Evolutionary conservation across 2,113 vertebrate genomes (phyloP), one percentile per base, ranked within the genome.

Genomic region (Hemibagrus wyckioides): DNA sequence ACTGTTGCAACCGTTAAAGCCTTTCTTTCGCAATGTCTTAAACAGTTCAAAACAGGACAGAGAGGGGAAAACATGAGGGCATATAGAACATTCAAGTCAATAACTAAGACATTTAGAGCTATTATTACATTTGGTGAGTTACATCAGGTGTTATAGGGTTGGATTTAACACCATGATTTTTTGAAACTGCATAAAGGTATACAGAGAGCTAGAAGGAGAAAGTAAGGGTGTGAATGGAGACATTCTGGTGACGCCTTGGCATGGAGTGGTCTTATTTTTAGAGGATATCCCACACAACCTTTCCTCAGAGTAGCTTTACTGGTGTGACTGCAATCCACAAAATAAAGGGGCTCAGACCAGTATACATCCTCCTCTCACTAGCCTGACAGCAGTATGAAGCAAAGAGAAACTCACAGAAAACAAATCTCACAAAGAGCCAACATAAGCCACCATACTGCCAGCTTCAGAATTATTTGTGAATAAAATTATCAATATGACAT

Each of bases 1-100:
- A 94, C 98, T 99, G 97, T 99, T 98, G 94, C 98, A 99, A 95
- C 98, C 98, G 41, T 98, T 99, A 97, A 99, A 99, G 92, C 97
- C 97, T 95, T 99, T 99, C 97, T 99, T 99, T 96, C 97, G 96
- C 95, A 99, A 97, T 0, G 98, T 99, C 98, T 99, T 91, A 83
- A 81, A 86, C 30, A 63, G 84, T 91, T 87, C 28, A 90, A 91
- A 81, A 89, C 85, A 87, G 93, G 83, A 96, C 95, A 93, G 92
- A 92, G 94, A 95, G 69, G 69, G 93, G 9, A 91, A 91, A 89
- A 91, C 88, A 92, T 89, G 91, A 89, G 89, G 86, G 91, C 87
- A 90, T 84, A 71, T 89, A 30, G 7, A 79, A 59, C 56, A 83
- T 81, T 28, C 57, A 48, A 25, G 67, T 79, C 79, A 88, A 71